Conservation (phyloP, 2,888 invertebrate species). For the Allolobophora icterica region DNA sequence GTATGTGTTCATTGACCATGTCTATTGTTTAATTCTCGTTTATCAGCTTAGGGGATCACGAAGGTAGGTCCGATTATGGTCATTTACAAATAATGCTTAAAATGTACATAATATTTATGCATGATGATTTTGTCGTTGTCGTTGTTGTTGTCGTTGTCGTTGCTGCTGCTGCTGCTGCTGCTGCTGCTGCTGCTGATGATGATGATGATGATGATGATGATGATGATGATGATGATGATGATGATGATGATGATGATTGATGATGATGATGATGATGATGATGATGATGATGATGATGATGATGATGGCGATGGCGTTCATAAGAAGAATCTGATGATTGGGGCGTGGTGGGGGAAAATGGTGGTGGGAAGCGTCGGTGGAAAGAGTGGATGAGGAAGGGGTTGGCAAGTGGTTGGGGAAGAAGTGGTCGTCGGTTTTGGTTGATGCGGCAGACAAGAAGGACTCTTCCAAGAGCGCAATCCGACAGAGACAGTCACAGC, state of each 20-base stretch:
- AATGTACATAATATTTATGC: too few species aligned
- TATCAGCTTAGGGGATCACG: too few species aligned
- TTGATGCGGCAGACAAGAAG: slow-evolving; percentile 26
- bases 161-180: not conserved
- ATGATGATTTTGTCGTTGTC: not conserved
- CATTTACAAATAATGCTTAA: too few species aligned
- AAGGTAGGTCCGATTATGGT: too few species aligned
- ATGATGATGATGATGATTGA: not conserved
- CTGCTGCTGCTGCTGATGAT: too few species aligned
- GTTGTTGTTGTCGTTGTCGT: not conserved
- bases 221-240: not conserved
- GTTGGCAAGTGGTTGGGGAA: slow-evolving; percentile 4
- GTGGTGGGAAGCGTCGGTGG: slow-evolving; percentile 21
- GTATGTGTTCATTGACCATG: too few species aligned
- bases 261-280: not conserved
- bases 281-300: not conserved
- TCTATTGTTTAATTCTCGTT: too few species aligned
- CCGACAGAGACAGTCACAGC: not conserved
- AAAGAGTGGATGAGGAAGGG: not conserved
- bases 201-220: not conserved
- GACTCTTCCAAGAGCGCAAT: not conserved
- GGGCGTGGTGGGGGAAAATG: not conserved
- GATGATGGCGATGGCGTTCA: not conserved
- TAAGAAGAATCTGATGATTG: not conserved
- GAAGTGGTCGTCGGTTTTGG: slow-evolving; percentile 25